phyloP scores from a whole-genome alignment of 2,888 invertebrate species.

The Ecliptopera silaceata region DNA sequence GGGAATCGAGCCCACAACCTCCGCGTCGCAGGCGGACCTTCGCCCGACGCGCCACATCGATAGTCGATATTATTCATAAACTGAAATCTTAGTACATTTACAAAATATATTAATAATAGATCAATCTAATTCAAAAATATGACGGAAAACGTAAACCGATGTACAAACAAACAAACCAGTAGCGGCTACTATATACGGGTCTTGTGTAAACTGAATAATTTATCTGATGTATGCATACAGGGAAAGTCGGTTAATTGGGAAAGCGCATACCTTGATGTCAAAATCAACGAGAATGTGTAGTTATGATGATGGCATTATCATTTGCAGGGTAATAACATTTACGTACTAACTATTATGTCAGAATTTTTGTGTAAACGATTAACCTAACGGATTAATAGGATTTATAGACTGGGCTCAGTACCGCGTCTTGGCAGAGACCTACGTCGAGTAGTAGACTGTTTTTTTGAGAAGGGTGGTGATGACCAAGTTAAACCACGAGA shows the following conservation, averaged over 20 bases:
- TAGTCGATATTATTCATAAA: too few relatives aligned
- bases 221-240: slow-evolving; percentile 48
- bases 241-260: slow-evolving; percentile 60
- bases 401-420: too few relatives aligned
- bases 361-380: background rate
- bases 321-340: background rate
- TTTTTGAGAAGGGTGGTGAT: too few relatives aligned
- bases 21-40: too few relatives aligned
- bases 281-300: slow-evolving; percentile 32
- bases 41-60: too few relatives aligned
- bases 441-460: too few relatives aligned
- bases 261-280: slow-evolving; percentile 51
- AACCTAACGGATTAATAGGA: too few relatives aligned
- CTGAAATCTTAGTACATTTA: too few relatives aligned
- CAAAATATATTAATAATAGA: slow-evolving; percentile 3
- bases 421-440: too few relatives aligned
- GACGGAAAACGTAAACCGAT: slow-evolving; percentile 31
- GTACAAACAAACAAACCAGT: slow-evolving; percentile 56
- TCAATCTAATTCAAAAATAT: slow-evolving; percentile 20
- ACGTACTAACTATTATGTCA: too few relatives aligned
- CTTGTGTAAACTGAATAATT: slow-evolving; percentile 59
- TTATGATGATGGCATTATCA: slow-evolving; percentile 15
- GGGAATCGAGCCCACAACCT: too few relatives aligned
- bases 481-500: too few relatives aligned
- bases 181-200: slow-evolving; percentile 50